Conservation (phyloP, 2,888 invertebrate genomes). For the Epiblema foenella region DNA sequence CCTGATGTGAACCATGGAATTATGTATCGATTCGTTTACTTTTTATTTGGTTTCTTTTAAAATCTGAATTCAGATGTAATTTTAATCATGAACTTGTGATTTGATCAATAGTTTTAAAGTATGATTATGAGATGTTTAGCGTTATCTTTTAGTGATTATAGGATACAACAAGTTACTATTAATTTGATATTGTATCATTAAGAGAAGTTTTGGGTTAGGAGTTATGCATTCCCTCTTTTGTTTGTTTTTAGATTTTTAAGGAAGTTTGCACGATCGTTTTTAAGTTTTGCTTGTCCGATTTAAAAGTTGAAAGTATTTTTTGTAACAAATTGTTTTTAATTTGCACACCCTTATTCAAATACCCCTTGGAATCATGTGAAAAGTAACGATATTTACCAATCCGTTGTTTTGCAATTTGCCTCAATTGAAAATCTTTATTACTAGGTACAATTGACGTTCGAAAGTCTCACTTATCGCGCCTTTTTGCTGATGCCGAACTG, state of each 20-base stretch:
- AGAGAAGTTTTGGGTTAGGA: slow-evolving; percentile 50
- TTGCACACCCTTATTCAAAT: neutral
- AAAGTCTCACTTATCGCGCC: neutral
- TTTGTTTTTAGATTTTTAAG: slow-evolving; percentile 58
- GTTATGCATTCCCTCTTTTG: slow-evolving; percentile 56
- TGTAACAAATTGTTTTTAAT: slow-evolving; percentile 9
- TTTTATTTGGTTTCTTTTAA: slow-evolving; percentile 56
- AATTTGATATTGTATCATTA: slow-evolving; percentile 49
- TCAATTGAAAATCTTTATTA: no score
- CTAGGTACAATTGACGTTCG: no score
- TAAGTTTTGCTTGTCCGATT: slow-evolving; percentile 73
- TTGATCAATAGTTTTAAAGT: slow-evolving; percentile 72
- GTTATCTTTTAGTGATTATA: slow-evolving; percentile 66
- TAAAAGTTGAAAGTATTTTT: slow-evolving; percentile 57
- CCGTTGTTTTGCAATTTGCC: no score
- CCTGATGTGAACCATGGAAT: slow-evolving; percentile 59
- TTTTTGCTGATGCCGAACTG: neutral
- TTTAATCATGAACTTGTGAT: slow-evolving; percentile 83
- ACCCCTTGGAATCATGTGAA: neutral
- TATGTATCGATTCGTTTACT: slow-evolving; percentile 74
- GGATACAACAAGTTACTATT: slow-evolving; percentile 54
- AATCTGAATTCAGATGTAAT: slow-evolving; percentile 54
- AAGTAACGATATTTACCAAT: no score
- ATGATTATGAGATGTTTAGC: slow-evolving; percentile 74
- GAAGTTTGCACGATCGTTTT: slow-evolving; percentile 71